Base-by-base conservation (phyloP, 2,113 vertebrate genomes). In the Neodontobutis hainanensis region DNA sequence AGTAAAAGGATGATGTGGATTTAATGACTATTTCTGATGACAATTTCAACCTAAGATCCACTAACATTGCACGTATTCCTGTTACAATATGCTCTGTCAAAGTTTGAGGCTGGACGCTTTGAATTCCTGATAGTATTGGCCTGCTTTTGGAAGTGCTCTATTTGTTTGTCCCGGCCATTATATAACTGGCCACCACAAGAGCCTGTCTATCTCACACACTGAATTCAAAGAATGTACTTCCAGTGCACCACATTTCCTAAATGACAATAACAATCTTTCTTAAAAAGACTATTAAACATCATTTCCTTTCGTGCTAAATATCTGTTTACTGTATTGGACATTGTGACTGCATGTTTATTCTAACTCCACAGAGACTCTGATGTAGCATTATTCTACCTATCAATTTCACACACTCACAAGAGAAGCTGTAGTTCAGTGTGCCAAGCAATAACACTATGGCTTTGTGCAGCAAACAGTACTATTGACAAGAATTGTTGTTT, bases 141-240 rank as follows among this genome's bases (percentile, higher is more conserved):
- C 78, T 68, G 19, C 73, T 60, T 66, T 73, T 76, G 65, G 70
- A 84, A 77, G 56, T 59, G 61, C 76, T 78, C 15, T 81, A 83
- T 89, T 88, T 90, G 85, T 87, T 89, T 88, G 82, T 85, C 69
- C 83, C 86, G 80, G 82, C 68, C 73, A 55, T 89, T 87, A 85
- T 77, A 81, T 87, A 84, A 87, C 73, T 53, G 61, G 62, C 77
- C 52, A 34, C 53, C 80, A 66, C 63, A 75, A 83, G 70, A 83
- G 65, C 71, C 73, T 69, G 65, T 81, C 77, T 81, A 57, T 53
- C 65, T 51, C 16, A 48, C 67, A 45, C 53, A 65, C 52, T 44
- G 62, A 59, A 53, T 53, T 15, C 32, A 60, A 48, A 48, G 19
- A 34, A 50, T 19, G 58, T 44, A 61, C 64, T 57, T 55, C 11